These are phyloP conservation scores for Rhopalosiphum maidis DNA, from an alignment of 1,140 invertebrate genomes.

Conservation along the genomic window DNA sequence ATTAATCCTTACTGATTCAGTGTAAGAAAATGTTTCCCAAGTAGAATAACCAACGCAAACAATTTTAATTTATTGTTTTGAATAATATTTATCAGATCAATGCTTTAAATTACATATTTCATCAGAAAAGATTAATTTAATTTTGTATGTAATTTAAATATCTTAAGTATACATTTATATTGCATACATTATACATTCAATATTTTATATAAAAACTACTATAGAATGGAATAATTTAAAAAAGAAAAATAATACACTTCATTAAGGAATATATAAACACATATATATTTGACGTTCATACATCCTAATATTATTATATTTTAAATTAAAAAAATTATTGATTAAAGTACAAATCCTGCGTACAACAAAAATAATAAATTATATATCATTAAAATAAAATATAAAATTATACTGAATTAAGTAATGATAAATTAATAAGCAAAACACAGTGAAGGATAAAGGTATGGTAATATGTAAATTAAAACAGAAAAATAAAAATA, in stretches of 20 bases:
- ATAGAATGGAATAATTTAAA: no score
- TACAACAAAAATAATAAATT: background rate
- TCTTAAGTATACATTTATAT: background rate
- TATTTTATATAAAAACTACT: background rate
- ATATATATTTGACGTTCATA: background rate
- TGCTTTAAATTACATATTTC: background rate
- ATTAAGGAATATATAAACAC: background rate
- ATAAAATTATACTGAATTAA: background rate
- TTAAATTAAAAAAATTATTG: background rate
- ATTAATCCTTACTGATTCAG: background rate
- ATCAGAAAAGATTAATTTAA: background rate
- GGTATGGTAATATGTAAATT: background rate
- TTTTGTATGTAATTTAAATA: background rate
- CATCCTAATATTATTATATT: background rate
- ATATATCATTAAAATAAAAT: background rate
- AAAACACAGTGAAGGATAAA: slow-evolving; percentile 22
- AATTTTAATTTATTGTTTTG: background rate
- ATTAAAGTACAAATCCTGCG: background rate
- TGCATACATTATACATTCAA: background rate
- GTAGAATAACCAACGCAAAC: background rate
- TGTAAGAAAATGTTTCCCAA: background rate
- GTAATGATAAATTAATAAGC: background rate
- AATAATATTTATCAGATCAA: background rate
- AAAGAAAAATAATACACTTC: background rate
- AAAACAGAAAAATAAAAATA: slow-evolving; percentile 3